phyloP scores from a whole-genome alignment of 2,888 invertebrate species.

The Leistus spinibarbis region DNA sequence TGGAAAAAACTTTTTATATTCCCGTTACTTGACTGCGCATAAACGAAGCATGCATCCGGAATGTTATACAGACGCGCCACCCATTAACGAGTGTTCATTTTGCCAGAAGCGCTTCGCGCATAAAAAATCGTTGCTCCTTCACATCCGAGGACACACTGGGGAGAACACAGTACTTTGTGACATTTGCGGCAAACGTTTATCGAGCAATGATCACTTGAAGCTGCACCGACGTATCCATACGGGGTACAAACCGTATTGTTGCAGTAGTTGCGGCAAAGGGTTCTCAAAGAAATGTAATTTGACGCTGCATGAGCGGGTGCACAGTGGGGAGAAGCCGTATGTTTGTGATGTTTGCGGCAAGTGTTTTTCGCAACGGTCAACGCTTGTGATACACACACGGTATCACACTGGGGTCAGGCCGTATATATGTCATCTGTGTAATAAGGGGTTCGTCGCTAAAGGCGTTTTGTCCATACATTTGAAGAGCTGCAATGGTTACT shows the following conservation, averaged over 20 bases:
- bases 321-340: constrained; percentile 68
- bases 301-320: constrained; percentile 66
- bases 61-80: constrained; percentile 50
- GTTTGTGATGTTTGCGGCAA: constrained; percentile 67
- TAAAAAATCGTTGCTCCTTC: constrained; percentile 52
- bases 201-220: constrained; percentile 60
- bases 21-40: constrained; percentile 62
- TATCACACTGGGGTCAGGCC: constrained; percentile 67
- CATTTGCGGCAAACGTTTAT: constrained; percentile 62
- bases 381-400: constrained; percentile 66
- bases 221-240: constrained; percentile 62
- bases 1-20: constrained; percentile 60
- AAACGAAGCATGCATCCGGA: constrained; percentile 60
- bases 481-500: constrained; percentile 57
- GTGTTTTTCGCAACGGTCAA: constrained; percentile 66
- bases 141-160: constrained; percentile 57
- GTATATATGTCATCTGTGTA: constrained; percentile 64
- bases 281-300: constrained; percentile 66
- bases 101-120: constrained; percentile 58
- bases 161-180: constrained; percentile 61
- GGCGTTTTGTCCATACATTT: constrained; percentile 68
- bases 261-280: constrained; percentile 56
- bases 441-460: constrained; percentile 67
- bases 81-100: constrained; percentile 57
- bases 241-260: constrained; percentile 59